Evolutionary conservation across 2,113 vertebrate genomes (phyloP).

Genomic region (Paralichthys olivaceus): DNA sequence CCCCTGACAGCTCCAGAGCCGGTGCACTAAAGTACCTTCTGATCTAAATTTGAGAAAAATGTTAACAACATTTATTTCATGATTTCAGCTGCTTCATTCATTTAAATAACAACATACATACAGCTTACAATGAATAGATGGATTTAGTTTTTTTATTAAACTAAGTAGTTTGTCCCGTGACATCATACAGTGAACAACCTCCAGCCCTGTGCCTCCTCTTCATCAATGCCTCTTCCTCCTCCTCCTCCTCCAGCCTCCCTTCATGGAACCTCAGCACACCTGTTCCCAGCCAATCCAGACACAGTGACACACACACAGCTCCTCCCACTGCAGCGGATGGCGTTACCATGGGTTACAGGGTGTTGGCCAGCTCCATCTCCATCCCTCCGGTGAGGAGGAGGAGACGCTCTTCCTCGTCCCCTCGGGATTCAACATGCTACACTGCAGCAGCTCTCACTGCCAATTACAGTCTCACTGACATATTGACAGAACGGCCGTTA

Average conservation of each 20-base stretch:
- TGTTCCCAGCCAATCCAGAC: slow-evolving; percentile 76
- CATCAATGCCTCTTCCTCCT: slow-evolving; percentile 6
- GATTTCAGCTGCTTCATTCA: neutral
- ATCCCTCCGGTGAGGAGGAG: slow-evolving; percentile 26
- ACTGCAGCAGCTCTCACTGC: slow-evolving; percentile 14
- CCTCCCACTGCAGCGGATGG: slow-evolving; percentile 80
- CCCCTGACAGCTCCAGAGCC: no score
- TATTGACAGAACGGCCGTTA: neutral
- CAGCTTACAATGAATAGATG: no score
- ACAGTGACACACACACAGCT: slow-evolving; percentile 34
- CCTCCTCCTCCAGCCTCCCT: slow-evolving; percentile 49
- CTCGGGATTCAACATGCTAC: slow-evolving; percentile 24
- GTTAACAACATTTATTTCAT: neutral
- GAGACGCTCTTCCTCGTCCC: slow-evolving; percentile 26
- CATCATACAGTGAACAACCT: neutral
- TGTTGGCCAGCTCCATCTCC: slow-evolving; percentile 69
- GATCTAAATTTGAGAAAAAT: no score
- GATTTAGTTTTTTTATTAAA: no score
- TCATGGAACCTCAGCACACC: slow-evolving; percentile 79
- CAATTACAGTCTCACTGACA: neutral
- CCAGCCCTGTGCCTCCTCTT: neutral
- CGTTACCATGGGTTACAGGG: slow-evolving; percentile 81
- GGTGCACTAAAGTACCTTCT: no score
- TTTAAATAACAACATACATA: no score
- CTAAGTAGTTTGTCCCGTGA: neutral